These are phyloP conservation scores for Poeciliopsis occidentalis DNA, from an alignment of 2,113 vertebrate genomes.

Conservation along the genomic window DNA sequence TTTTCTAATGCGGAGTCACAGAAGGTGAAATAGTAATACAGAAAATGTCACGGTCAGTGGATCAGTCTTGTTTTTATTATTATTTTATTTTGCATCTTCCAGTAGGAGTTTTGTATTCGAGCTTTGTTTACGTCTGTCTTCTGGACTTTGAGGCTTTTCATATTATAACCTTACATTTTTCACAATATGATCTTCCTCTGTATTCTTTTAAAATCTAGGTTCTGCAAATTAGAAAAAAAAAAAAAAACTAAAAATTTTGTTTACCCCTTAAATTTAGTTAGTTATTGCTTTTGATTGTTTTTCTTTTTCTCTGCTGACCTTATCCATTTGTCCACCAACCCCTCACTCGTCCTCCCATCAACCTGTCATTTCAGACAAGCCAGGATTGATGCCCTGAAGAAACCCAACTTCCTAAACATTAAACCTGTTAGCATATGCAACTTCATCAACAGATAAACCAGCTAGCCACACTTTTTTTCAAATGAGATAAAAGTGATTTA, in stretches of 20 bases:
- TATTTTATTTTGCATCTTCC: not conserved
- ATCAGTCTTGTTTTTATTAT: not conserved
- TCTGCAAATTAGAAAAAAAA: not conserved
- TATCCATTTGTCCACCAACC: not conserved
- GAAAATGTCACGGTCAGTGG: not conserved
- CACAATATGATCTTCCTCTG: not conserved
- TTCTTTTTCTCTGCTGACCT: not conserved
- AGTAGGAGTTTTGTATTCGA: not conserved
- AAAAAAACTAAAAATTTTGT: not conserved
- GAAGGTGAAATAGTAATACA: not conserved
- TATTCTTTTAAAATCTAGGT: not conserved
- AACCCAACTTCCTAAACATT: not conserved
- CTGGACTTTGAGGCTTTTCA: not conserved
- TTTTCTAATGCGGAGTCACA: conserved; percentile 5
- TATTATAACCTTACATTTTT: not conserved
- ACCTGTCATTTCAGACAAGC: not conserved
- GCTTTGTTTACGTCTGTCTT: not conserved
- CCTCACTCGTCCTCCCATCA: not conserved
- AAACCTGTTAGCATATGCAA: not conserved
- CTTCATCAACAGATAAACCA: not conserved
- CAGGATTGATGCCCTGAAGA: not conserved
- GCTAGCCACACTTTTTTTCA: not conserved
- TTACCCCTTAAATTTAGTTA: not conserved
- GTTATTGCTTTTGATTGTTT: not conserved
- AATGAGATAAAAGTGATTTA: not conserved